Base-by-base conservation (phyloP, 2,113 vertebrate genomes). In the Tenrec ecaudatus region DNA sequence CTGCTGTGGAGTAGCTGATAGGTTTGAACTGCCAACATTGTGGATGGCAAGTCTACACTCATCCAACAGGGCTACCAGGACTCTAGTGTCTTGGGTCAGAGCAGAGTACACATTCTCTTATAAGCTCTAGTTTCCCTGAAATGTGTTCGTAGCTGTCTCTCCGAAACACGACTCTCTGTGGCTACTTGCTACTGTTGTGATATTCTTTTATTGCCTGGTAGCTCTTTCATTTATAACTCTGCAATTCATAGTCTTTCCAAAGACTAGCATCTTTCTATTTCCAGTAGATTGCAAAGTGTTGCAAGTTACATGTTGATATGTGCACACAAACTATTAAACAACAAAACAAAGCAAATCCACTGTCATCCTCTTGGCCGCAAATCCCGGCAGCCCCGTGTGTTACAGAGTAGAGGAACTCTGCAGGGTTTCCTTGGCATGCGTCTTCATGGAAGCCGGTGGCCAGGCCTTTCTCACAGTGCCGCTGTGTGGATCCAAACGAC, bases 101-200 rank as follows among this genome's bases (percentile, higher is more conserved):
- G 25, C 4, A 22, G 23, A 53, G 20, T 5, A 3, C 6, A 68
- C 31, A 77, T 14, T 23, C 60, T 40, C 60, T n/a, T 5, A 17
- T 0, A 1, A 53, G 38, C 1, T 0, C 0, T 1, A 0, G 0
- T 9, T 58, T 78, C 1, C 1, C 57, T 14, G 29, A 15, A 33
- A 47, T 0, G 0, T 0, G 19, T 53, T 40, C 86, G 43, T 53
- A 66, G 43, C 40, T 33, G 11, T 53, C 22, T 27, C 53, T n/a
- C 80, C 36, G 25, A 47, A 53, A 79, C 3, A 23, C 23, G 33
- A 27, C 23, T 6, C 43, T 71, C 38, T 33, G 38, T 62, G 47
- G 17, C 15, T 31, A 43, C 47, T 88, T 77, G 81, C 31, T 69
- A 38, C 20, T 36, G 11, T 14, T 64, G 0, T 58, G 47, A 40